Evolutionary conservation across 2,797 vertebrate genomes (phyloP).

Genomic region (Hybognathus amarus): DNA sequence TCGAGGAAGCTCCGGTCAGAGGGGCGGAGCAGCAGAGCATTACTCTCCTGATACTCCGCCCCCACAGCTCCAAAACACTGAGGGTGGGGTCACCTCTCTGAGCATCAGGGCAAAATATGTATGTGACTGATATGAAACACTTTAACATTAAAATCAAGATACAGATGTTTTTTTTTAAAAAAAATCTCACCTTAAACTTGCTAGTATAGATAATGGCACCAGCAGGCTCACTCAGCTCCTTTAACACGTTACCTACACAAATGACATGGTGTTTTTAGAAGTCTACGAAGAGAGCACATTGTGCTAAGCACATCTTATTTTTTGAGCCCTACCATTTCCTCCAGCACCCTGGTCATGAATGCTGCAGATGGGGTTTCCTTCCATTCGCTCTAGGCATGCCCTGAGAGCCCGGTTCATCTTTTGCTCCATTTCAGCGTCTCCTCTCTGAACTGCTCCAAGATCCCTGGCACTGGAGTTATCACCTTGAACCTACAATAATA

Average conservation of each 20-base stretch:
- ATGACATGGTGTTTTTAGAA: background rate
- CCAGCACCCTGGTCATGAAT: conserved; percentile 94
- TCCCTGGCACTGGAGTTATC: conserved; percentile 88
- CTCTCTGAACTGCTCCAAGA: conserved; percentile 89
- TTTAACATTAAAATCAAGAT: background rate
- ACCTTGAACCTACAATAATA: conserved; percentile 83
- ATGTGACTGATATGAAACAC: background rate
- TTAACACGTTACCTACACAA: conserved; percentile 86
- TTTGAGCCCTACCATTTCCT: conserved; percentile 82
- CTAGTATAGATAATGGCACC: conserved; percentile 88
- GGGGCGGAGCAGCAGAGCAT: conserved; percentile 84
- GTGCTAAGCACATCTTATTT: no score
- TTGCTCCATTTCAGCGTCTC: conserved; percentile 95
- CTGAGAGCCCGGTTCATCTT: conserved; percentile 93
- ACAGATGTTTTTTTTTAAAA: background rate
- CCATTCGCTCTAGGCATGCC: conserved; percentile 84
- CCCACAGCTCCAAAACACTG: conserved; percentile 93
- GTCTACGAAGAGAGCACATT: background rate
- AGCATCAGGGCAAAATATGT: background rate
- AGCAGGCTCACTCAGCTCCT: conserved; percentile 89
- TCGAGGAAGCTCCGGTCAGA: conserved; percentile 75
- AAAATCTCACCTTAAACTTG: conserved; percentile 82
- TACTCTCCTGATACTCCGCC: conserved; percentile 94
- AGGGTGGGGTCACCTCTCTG: conserved; percentile 91
- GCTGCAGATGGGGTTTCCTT: conserved; percentile 87